A percentile compares a stretch with the other conserved stretches of the same genome.
phyloP scores from a whole-genome alignment of 2,888 invertebrate species.

The Drosophila mercatorum region DNA sequence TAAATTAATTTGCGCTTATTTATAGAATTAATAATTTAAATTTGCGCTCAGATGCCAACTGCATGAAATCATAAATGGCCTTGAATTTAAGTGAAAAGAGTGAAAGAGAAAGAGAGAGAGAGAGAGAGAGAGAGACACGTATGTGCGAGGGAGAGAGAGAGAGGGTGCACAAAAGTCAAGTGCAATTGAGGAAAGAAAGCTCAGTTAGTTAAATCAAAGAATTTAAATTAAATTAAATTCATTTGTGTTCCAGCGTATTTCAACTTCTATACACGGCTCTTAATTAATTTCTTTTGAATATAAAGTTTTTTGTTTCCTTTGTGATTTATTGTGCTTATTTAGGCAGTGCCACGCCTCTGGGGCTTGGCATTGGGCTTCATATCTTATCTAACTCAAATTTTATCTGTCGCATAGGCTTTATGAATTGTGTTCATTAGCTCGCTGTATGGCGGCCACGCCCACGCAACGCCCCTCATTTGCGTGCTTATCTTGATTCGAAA shows the following conservation, averaged over 20 bases:
- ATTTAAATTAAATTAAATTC: background rate
- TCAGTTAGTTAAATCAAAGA: background rate
- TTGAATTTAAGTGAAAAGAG: constrained; percentile 46
- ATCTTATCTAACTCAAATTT: constrained; percentile 43
- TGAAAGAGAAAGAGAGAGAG: background rate
- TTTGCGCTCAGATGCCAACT: constrained; percentile 45
- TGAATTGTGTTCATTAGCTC: constrained; percentile 48
- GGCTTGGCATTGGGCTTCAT: constrained; percentile 33
- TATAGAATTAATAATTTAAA: constrained; percentile 47
- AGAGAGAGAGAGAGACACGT: background rate
- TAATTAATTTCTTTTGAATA: constrained; percentile 10
- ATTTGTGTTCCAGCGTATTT: background rate
- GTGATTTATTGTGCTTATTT: background rate
- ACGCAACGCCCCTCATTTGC: constrained; percentile 15
- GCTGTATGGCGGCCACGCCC: constrained; percentile 52
- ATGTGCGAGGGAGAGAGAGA: background rate
- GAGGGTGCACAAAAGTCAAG: constrained; percentile 8
- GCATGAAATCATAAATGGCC: constrained; percentile 65
- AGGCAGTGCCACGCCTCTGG: constrained; percentile 16
- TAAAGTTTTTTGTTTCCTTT: background rate
- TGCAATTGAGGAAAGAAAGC: constrained; percentile 2
- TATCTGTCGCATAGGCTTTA: constrained; percentile 25
- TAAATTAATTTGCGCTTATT: constrained; percentile 54
- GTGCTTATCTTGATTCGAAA: constrained; percentile 33
- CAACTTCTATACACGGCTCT: background rate